Evolutionary conservation across 2,113 vertebrate species (phyloP).

Genomic region (Baryphthengus martii): DNA sequence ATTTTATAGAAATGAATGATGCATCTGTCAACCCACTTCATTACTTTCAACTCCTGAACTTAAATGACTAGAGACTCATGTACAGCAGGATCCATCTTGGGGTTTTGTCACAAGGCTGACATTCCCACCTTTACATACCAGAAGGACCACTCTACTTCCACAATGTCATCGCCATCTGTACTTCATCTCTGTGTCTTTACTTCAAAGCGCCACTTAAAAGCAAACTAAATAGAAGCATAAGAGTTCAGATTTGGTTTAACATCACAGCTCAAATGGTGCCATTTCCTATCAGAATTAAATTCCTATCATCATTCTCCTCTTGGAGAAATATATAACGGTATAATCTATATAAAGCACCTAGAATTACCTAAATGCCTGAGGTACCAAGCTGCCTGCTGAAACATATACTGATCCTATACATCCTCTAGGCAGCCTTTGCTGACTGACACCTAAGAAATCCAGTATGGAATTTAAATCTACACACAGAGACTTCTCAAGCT

Average conservation of each 20-base stretch:
- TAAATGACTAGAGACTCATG: not conserved
- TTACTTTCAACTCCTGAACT: not conserved
- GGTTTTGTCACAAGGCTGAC: not conserved
- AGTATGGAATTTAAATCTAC: not conserved
- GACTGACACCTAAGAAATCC: not conserved
- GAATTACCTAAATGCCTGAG: not conserved
- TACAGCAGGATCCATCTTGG: not conserved
- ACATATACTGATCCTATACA: not conserved
- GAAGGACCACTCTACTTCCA: not conserved
- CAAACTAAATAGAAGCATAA: not conserved
- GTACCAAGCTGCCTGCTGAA: not conserved
- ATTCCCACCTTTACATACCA: not conserved
- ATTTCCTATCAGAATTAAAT: not conserved
- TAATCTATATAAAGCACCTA: not conserved
- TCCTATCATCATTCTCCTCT: too few relatives aligned
- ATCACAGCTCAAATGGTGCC: not conserved
- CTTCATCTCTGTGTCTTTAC: not conserved
- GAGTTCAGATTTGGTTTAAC: not conserved
- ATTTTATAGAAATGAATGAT: not conserved
- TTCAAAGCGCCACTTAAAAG: not conserved
- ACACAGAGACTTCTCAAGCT: not conserved
- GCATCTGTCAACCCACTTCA: not conserved
- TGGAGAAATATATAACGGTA: not conserved
- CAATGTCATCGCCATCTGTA: not conserved
- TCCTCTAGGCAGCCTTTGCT: not conserved